Percentiles rank a stretch among this genome's conserved stretches.
These are phyloP conservation scores for Theonella swinhoei DNA, from an alignment of 37 sponge, comb jelly and placozoan genomes.

Conservation along the genomic window DNA sequence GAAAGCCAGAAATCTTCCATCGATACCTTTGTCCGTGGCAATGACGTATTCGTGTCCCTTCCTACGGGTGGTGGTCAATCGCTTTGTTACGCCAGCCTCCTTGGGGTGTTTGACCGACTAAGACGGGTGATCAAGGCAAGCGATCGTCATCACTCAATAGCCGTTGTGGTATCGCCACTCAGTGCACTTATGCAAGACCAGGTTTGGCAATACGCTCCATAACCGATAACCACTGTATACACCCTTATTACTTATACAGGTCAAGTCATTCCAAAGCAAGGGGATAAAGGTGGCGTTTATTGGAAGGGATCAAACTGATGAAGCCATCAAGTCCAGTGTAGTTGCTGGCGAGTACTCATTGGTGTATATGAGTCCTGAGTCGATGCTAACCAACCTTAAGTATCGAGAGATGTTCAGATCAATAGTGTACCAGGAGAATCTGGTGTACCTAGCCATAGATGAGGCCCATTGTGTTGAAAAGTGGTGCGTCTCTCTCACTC, in stretches of 20 bases:
- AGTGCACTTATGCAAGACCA: not conserved
- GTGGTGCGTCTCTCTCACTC: not conserved
- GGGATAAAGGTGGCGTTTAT: not conserved
- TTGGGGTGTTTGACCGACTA: no score
- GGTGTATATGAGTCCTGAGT: conserved; percentile 32
- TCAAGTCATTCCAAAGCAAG: not conserved
- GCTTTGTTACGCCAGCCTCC: no score
- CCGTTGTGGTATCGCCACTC: not conserved
- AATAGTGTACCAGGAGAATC: conserved; percentile 3
- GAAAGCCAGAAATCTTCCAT: no score
- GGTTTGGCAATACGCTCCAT: no score
- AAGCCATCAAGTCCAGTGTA: no score
- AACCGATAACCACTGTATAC: no score
- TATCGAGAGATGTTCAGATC: conserved; percentile 30
- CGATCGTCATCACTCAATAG: no score
- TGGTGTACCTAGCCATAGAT: conserved; percentile 11
- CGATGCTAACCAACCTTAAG: conserved; percentile 6
- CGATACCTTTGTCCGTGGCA: no score
- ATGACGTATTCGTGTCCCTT: no score
- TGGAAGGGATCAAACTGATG: not conserved
- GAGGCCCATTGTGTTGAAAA: conserved; percentile 33
- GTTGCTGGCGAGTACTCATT: conserved; percentile 3
- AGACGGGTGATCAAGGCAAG: no score
- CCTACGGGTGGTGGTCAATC: no score
- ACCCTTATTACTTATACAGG: no score